Percentiles rank a stretch among this genome's conserved stretches.
Evolutionary conservation across 2,888 invertebrate species (phyloP).

Genomic region (Nomada ferruginata): DNA sequence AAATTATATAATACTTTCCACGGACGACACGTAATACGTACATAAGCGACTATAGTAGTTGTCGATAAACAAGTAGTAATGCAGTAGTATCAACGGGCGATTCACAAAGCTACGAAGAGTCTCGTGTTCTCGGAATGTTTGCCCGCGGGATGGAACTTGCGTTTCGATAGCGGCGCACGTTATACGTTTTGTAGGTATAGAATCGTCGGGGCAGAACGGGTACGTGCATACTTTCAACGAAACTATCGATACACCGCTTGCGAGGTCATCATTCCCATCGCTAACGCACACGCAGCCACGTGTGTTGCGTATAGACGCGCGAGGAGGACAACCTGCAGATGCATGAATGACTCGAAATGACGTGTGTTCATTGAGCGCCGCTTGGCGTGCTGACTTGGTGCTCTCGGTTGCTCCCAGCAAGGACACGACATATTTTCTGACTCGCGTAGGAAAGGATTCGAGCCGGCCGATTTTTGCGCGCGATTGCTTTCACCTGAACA

Average conservation of each 20-base stretch:
- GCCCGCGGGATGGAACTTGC: background rate
- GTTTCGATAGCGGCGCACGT: too few species aligned
- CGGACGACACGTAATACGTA: conserved; percentile 12
- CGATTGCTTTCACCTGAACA: background rate
- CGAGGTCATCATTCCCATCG: conserved; percentile 59
- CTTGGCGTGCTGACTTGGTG: conserved; percentile 71
- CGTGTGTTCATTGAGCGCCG: conserved; percentile 81
- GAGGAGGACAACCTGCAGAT: conserved; percentile 79
- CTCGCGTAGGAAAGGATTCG: conserved; percentile 64
- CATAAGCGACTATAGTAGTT: background rate
- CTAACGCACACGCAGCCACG: conserved; percentile 62
- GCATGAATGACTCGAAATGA: conserved; percentile 82
- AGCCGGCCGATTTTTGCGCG: conserved; percentile 35
- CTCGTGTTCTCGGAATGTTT: background rate
- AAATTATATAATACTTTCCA: conserved; percentile 29
- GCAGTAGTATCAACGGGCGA: background rate
- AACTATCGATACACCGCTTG: conserved; percentile 24
- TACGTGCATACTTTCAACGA: background rate
- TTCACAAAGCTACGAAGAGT: background rate
- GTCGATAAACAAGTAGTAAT: conserved; percentile 13
- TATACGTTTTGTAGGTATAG: too few species aligned
- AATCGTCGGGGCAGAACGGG: background rate
- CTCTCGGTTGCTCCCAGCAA: conserved; percentile 76
- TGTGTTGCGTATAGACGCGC: conserved; percentile 68
- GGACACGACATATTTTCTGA: conserved; percentile 80